Evolutionary conservation across 2,888 invertebrate species (phyloP).

Genomic region (Pollenia griseotomentosa): DNA sequence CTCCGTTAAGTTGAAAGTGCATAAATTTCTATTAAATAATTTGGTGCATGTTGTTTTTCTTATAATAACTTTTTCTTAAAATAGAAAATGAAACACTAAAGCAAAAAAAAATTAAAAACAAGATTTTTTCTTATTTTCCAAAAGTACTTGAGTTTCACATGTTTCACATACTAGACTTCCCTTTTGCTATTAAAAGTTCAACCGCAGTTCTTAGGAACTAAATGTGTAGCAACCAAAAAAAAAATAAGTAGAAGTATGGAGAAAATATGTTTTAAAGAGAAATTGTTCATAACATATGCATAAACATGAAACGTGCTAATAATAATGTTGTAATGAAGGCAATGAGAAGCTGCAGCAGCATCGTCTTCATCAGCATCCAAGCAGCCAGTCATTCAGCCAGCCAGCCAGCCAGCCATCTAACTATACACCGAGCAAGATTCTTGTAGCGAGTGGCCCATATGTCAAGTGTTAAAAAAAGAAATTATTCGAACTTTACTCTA

Average conservation of each 20-base stretch:
- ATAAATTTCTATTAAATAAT: conserved; percentile 45
- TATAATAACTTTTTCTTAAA: conserved; percentile 58
- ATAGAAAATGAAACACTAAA: conserved; percentile 38
- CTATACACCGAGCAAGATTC: neutral
- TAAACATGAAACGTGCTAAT: conserved; percentile 74
- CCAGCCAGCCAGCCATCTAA: conserved; percentile 6
- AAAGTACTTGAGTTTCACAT: conserved; percentile 54
- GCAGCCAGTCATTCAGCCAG: conserved; percentile 8
- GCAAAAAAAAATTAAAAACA: neutral
- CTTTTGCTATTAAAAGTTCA: conserved; percentile 35
- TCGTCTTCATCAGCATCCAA: neutral
- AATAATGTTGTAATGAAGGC: conserved; percentile 69
- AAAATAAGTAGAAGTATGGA: neutral
- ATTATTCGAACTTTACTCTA: conserved; percentile 40
- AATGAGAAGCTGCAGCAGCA: conserved; percentile 41
- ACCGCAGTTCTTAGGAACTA: conserved; percentile 29
- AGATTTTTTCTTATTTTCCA: neutral
- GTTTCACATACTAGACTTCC: conserved; percentile 46
- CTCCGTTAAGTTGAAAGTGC: conserved; percentile 53
- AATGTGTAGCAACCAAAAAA: neutral
- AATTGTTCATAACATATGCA: conserved; percentile 69
- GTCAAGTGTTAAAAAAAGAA: conserved; percentile 54
- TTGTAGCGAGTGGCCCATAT: conserved; percentile 48
- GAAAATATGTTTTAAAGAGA: neutral
- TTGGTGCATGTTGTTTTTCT: conserved; percentile 23